Conservation (phyloP, 2,797 vertebrate species). For the Podarcis lilfordi region DNA sequence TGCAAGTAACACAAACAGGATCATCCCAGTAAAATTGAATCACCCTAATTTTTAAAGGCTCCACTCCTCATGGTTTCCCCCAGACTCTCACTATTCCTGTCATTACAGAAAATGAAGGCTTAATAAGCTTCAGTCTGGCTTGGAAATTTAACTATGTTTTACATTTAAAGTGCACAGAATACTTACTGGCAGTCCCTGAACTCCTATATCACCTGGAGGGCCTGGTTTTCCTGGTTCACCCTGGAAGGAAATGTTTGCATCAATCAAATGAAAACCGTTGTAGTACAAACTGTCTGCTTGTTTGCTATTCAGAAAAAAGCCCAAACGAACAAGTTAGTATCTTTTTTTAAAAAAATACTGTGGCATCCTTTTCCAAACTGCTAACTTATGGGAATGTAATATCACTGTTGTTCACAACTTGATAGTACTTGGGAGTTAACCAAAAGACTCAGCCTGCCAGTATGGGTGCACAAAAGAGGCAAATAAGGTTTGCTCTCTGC, state of each 20-base stretch:
- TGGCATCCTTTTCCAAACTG: conserved; percentile 9
- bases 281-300: neutral
- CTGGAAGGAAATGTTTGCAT: conserved; percentile 75
- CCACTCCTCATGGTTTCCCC: neutral
- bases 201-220: conserved; percentile 88
- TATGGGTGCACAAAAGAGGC: neutral
- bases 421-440: neutral
- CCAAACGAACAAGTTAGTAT: neutral
- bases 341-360: neutral
- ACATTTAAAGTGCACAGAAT: conserved; percentile 38
- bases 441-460: neutral
- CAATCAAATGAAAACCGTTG: conserved; percentile 16
- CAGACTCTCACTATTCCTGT: neutral
- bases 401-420: neutral
- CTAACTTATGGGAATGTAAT: too few species aligned
- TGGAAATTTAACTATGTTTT: neutral
- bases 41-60: neutral
- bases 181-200: conserved; percentile 95
- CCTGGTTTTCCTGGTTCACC: conserved; percentile 89
- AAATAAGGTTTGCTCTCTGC: neutral
- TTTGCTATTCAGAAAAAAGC: too few species aligned
- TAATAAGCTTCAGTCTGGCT: neutral
- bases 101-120: neutral
- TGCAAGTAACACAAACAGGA: neutral
- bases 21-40: neutral